Percentiles rank a stretch among this genome's conserved stretches.
Conservation (phyloP, 2,113 vertebrate genomes). For the Dinomys branickii region DNA sequence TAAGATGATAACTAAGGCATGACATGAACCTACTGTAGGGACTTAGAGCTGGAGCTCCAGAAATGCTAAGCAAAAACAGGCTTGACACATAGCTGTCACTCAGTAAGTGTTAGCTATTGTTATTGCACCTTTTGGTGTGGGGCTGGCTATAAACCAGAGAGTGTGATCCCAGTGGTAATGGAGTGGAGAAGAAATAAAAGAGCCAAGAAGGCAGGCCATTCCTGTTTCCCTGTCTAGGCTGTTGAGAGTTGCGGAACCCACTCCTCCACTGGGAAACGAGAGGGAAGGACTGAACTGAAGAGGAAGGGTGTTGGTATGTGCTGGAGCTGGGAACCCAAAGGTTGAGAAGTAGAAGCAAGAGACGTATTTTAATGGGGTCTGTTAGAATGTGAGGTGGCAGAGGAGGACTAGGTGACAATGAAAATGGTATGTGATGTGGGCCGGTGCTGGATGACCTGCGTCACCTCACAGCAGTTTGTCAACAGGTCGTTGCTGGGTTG, state of each 20-base stretch:
- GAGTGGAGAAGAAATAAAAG: neutral
- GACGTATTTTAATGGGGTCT: neutral
- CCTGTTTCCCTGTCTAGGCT: neutral
- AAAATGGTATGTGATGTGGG: neutral
- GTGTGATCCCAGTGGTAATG: neutral
- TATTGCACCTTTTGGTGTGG: neutral
- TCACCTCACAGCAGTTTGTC: neutral
- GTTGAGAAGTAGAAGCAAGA: neutral
- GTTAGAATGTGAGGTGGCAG: neutral
- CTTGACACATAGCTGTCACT: conserved; percentile 39
- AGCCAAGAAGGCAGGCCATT: neutral
- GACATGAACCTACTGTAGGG: neutral
- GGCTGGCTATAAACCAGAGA: neutral
- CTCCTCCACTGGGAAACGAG: neutral
- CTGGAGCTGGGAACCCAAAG: neutral
- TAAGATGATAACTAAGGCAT: neutral
- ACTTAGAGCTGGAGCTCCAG: neutral
- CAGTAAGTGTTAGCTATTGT: conserved; percentile 61
- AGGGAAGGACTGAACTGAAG: neutral
- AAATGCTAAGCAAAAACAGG: neutral
- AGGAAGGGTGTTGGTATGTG: neutral
- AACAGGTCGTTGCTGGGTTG: neutral
- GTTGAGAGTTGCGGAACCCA: neutral
- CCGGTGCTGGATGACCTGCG: neutral
- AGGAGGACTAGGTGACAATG: neutral